Evolutionary conservation across 2,113 vertebrate species (phyloP), one percentile per base, ranked within the genome.

Genomic region (Murina feae): DNA sequence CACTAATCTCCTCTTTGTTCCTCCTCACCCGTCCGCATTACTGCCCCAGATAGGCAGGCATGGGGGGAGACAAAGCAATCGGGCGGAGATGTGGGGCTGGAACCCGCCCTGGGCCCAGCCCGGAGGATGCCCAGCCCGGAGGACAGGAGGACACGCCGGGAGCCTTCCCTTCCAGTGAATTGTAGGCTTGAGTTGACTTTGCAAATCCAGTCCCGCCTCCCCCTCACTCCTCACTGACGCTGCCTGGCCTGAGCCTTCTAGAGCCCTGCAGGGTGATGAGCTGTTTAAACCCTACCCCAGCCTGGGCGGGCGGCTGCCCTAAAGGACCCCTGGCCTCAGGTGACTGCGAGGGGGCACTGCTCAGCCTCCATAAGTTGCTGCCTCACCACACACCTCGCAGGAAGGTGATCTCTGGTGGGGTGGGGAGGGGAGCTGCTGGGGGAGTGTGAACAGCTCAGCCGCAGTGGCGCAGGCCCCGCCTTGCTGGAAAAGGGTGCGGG

Each of bases 1-100:
- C 92, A 93, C 94, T 95, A 96, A 97, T 96, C 94, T 93, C 93
- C 89, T 97, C 93, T 97, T 97, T 97, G 95, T 97, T 97, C 65
- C 1, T 88, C 66, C 55, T 92, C 88, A 93, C 72, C 88, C 96
- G 80, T 95, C 90, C 25, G 9, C 12, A 65, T 93, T 94, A 88
- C 78, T 97, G 96, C 96, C 96, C 85, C 96, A 96, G 90, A 96
- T 96, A 95, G 81, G 85, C 65, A 49, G 35, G 79, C 79, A 85
- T 39, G 79, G 81, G 94, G 80, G 93, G 79, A 71, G 79, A 44
- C 79, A 25, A 63, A 80, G 71, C 75, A 60, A 3, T 32, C 37
- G 49, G 51, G 9, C n/a, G 0, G 51, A 76, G 28, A 42, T n/a
- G 6, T 7, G n/a, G 68, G 68, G 32, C 9, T 35, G 37, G 51